These are phyloP conservation scores for Lepidochrysops patricia DNA, from an alignment of 2,888 invertebrate species.

Conservation along the genomic window DNA sequence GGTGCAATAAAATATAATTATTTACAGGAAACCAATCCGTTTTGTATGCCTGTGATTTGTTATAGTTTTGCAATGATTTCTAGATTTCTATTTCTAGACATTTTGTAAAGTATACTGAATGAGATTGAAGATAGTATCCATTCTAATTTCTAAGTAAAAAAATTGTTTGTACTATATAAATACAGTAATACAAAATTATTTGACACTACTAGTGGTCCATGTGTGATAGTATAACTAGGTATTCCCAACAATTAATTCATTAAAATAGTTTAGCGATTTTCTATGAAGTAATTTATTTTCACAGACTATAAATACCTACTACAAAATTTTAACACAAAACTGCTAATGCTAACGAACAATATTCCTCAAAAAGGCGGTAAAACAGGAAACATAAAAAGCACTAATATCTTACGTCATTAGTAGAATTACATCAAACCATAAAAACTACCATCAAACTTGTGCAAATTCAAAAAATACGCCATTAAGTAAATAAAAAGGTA, in stretches of 20 bases:
- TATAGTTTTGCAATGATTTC: slow-evolving; percentile 22
- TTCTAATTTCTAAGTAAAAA: no score
- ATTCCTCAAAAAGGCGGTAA: background rate
- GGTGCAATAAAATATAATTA: slow-evolving; percentile 64
- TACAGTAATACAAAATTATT: no score
- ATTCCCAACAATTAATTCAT: no score
- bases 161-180: no score
- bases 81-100: slow-evolving; percentile 7
- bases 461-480: slow-evolving; percentile 51
- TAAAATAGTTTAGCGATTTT: no score
- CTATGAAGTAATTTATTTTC: no score
- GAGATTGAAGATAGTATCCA: no score
- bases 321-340: background rate
- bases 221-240: no score
- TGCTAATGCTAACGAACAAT: background rate
- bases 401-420: slow-evolving; percentile 59
- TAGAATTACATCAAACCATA: slow-evolving; percentile 50
- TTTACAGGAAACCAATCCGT: slow-evolving; percentile 65
- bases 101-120: background rate
- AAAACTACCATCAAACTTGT: slow-evolving; percentile 52
- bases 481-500: slow-evolving; percentile 21
- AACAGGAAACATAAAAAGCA: slow-evolving; percentile 32
- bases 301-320: no score
- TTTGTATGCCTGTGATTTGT: slow-evolving; percentile 50
- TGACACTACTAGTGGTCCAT: no score